Conservation (phyloP, 1,140 invertebrate genomes). For the Scaptomyza graminum region DNA sequence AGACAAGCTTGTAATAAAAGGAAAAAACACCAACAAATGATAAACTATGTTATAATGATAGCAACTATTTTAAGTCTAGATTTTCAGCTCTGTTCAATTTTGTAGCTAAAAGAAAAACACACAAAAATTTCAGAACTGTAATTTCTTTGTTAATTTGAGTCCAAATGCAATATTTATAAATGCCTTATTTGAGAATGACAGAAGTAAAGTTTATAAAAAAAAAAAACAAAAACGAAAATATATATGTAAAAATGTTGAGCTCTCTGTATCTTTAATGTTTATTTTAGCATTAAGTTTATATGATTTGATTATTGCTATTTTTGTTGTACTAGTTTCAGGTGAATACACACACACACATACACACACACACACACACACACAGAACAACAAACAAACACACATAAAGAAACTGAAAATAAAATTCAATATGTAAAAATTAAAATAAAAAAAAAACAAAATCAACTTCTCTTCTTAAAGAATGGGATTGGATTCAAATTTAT, state of each 20-base stretch:
- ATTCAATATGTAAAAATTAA: constrained; percentile 67
- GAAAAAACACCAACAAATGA: constrained; percentile 7
- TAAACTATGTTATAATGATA: constrained; percentile 60
- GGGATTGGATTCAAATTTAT: background rate
- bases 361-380: constrained; percentile 21
- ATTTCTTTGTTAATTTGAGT: constrained; percentile 47
- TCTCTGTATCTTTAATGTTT: constrained; percentile 28
- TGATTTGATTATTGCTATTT: constrained; percentile 66
- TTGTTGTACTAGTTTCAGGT: constrained; percentile 54
- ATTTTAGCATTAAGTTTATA: constrained; percentile 45
- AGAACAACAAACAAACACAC: constrained; percentile 7
- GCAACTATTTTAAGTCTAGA: constrained; percentile 56
- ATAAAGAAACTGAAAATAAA: constrained; percentile 61
- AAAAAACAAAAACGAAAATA: background rate
- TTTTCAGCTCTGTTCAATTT: constrained; percentile 33
- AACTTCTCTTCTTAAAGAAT: background rate
- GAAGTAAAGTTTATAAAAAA: constrained; percentile 1
- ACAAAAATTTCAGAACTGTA: too few species aligned
- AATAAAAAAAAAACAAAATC: constrained; percentile 16
- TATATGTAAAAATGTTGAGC: constrained; percentile 54
- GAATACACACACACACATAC: constrained; percentile 31
- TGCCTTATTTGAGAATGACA: constrained; percentile 63
- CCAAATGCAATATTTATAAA: constrained; percentile 62
- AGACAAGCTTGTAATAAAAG: constrained; percentile 14
- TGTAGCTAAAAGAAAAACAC: constrained; percentile 33